These are phyloP conservation scores for Capitulum mitella DNA, from an alignment of 2,888 invertebrate species.

Conservation along the genomic window DNA sequence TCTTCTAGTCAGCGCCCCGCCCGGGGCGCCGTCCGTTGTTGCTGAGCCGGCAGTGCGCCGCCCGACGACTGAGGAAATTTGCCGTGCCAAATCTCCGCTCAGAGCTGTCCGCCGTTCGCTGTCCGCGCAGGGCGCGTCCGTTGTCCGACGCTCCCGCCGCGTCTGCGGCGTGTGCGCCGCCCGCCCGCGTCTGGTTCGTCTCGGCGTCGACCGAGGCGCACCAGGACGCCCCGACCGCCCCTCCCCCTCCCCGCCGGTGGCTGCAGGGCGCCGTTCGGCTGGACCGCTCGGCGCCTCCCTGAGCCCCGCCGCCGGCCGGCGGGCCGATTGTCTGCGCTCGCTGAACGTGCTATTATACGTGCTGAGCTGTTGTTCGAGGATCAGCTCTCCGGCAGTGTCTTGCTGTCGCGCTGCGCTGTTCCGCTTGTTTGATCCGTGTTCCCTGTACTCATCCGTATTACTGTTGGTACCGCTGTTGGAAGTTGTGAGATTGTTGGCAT, in stretches of 20 bases:
- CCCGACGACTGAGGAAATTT: not conserved
- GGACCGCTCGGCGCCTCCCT: not conserved
- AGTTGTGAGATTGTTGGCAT: too few species aligned
- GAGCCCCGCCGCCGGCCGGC: not conserved
- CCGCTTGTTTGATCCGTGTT: too few species aligned
- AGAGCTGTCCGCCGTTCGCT: not conserved
- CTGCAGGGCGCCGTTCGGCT: too few species aligned
- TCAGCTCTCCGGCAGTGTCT: not conserved
- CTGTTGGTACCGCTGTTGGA: too few species aligned
- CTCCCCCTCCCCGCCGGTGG: too few species aligned
- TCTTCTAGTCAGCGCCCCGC: slow-evolving; percentile 11
- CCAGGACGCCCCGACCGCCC: not conserved
- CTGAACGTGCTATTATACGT: not conserved
- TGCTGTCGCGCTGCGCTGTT: not conserved
- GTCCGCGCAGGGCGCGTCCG: not conserved
- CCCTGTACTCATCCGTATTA: too few species aligned
- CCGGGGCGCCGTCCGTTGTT: not conserved
- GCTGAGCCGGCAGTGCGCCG: not conserved
- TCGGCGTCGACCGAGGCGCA: not conserved
- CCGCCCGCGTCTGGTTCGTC: not conserved
- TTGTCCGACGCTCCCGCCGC: too few species aligned
- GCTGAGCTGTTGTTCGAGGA: not conserved
- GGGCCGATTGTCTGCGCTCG: too few species aligned
- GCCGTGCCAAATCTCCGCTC: slow-evolving; percentile 19
- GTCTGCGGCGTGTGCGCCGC: not conserved